Evolutionary conservation across 2,113 vertebrate species (phyloP).

Genomic region (Sclerurus mexicanus): DNA sequence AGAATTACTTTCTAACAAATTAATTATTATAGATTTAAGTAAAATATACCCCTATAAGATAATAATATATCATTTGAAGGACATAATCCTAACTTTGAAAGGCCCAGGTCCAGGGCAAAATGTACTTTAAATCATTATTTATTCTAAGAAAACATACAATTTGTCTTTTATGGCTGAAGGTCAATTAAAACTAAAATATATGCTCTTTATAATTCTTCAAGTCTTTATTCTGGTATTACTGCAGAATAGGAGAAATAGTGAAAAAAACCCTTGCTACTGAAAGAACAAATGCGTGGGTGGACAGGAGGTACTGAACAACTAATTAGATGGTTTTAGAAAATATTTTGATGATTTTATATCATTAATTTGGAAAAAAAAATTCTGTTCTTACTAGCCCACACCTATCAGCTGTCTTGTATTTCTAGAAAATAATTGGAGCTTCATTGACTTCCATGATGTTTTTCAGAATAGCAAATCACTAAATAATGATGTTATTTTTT

Average conservation of each 20-base stretch:
- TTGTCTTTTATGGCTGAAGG: not conserved
- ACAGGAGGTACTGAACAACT: not conserved
- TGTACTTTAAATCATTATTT: not conserved
- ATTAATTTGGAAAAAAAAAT: not conserved
- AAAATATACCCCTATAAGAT: not conserved
- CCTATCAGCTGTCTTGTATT: not conserved
- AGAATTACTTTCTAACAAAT: not conserved
- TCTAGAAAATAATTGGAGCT: not conserved
- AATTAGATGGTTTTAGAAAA: slow-evolving; percentile 4
- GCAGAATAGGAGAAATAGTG: not conserved
- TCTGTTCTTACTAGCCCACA: not conserved
- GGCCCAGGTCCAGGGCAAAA: not conserved
- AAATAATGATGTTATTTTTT: not conserved
- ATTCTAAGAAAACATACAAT: not conserved
- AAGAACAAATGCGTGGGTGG: not conserved
- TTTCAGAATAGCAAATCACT: not conserved
- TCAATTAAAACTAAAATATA: not conserved
- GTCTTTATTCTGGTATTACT: not conserved
- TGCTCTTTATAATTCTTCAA: not conserved
- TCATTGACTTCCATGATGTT: not conserved
- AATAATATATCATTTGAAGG: not conserved
- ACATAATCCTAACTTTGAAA: not conserved
- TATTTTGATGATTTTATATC: not conserved
- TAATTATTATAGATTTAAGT: not conserved
- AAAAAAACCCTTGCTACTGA: not conserved